A percentile compares a stretch with the other conserved stretches of the same genome.
Evolutionary conservation across 1,140 invertebrate species (phyloP).

Genomic region (Ips nitidus): DNA sequence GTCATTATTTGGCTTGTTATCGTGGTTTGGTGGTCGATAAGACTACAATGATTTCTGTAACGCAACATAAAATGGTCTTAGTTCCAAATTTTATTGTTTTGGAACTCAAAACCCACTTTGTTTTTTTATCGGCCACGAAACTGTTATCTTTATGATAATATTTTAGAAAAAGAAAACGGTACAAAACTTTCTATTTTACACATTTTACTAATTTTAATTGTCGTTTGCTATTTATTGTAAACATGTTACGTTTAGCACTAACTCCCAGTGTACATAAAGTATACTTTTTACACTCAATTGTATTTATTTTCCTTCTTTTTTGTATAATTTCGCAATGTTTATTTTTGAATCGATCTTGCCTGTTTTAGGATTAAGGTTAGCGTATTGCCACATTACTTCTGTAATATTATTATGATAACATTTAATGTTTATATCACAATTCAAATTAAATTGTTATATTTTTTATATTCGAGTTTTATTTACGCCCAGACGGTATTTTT

Average conservation of each 20-base stretch:
- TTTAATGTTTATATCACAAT: conserved; percentile 43
- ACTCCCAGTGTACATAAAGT: conserved; percentile 8
- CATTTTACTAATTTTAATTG: neutral
- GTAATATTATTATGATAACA: conserved; percentile 23
- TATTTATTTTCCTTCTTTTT: conserved; percentile 10
- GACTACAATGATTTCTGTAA: no score
- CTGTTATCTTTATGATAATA: no score
- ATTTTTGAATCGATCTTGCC: conserved; percentile 42
- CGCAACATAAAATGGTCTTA: no score
- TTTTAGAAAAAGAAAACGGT: neutral
- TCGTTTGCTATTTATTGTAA: conserved; percentile 9
- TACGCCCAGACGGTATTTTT: neutral
- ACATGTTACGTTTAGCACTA: conserved; percentile 15
- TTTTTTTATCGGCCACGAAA: no score
- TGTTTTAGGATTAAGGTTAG: conserved; percentile 40
- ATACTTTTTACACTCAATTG: conserved; percentile 1
- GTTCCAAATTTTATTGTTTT: no score
- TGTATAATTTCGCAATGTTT: neutral
- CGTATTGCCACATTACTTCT: conserved; percentile 34
- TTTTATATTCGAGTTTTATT: conserved; percentile 19
- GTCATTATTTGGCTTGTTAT: neutral
- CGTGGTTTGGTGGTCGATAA: no score
- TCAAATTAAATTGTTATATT: conserved; percentile 39
- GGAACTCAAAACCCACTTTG: no score
- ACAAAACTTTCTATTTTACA: conserved; percentile 7